A percentile compares a stretch with the other conserved stretches of the same genome.
Evolutionary conservation across 1,140 invertebrate genomes (phyloP).

Genomic region (Sitobion miscanthi): DNA sequence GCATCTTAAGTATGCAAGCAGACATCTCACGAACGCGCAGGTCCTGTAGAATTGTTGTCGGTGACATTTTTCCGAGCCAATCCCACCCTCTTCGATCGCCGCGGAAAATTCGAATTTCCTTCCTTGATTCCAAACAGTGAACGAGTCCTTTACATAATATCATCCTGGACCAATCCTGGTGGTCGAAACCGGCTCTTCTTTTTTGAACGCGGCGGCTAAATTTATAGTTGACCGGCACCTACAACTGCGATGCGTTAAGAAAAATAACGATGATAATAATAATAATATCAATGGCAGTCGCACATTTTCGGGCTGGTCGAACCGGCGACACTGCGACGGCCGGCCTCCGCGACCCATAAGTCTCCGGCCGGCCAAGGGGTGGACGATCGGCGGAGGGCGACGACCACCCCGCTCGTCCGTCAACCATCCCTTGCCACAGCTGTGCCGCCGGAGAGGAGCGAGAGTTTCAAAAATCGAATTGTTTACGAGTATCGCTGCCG

Average conservation of each 20-base stretch:
- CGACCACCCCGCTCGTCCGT: background rate
- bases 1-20: background rate
- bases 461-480: constrained; percentile 54
- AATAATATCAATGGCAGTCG: background rate
- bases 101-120: background rate
- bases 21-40: background rate
- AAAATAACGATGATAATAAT: constrained; percentile 17
- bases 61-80: background rate
- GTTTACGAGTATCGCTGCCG: constrained; percentile 29
- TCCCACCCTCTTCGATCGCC: background rate
- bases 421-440: background rate
- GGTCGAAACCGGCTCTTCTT: background rate
- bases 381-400: background rate
- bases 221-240: background rate
- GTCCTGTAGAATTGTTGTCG: background rate
- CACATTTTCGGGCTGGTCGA: background rate
- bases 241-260: background rate
- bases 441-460: background rate
- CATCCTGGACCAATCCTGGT: background rate
- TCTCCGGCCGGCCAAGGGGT: background rate
- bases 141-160: background rate
- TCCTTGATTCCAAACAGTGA: background rate
- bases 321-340: background rate
- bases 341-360: background rate
- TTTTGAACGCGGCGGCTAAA: background rate